Percentiles rank a stretch among this genome's conserved stretches.
These are phyloP conservation scores for Nannospalax galili DNA, from an alignment of 2,113 vertebrate species.

Conservation along the genomic window DNA sequence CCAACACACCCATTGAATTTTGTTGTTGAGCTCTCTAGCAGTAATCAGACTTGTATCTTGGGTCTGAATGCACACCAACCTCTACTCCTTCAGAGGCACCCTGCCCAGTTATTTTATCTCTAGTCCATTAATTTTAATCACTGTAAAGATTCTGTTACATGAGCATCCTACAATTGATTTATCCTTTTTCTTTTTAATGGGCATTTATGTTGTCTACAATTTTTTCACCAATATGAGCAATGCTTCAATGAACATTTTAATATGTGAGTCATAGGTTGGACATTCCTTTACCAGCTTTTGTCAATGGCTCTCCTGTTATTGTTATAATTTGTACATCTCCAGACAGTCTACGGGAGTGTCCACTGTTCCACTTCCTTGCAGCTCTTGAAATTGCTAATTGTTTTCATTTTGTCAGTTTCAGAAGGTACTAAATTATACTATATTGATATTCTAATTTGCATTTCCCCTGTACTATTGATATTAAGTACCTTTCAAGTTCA, in stretches of 20 bases:
- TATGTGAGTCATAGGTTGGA: not conserved
- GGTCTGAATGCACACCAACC: not conserved
- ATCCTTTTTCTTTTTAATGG: constrained; percentile 54
- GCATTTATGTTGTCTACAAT: constrained; percentile 52
- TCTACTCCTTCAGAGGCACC: not conserved
- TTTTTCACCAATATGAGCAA: constrained; percentile 53
- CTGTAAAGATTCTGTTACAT: constrained; percentile 27
- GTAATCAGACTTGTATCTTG: accelerated
- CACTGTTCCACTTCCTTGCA: not conserved
- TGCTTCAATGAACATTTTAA: constrained; percentile 54
- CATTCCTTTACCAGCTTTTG: not conserved
- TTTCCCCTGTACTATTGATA: not conserved
- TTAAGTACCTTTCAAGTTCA: not conserved
- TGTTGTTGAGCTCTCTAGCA: not conserved
- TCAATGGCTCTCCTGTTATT: constrained; percentile 13
- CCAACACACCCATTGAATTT: not conserved
- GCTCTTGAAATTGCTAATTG: not conserved
- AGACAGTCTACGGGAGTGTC: not conserved
- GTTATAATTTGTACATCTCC: not conserved
- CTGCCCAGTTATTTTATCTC: not conserved
- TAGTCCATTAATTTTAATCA: constrained; percentile 69
- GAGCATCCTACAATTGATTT: constrained; percentile 57
- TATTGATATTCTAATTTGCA: constrained; percentile 1
- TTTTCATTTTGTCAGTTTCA: constrained; percentile 42
- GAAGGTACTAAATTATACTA: not conserved